Conservation (phyloP, 1,140 invertebrate genomes). For the Drosophila subobscura region DNA sequence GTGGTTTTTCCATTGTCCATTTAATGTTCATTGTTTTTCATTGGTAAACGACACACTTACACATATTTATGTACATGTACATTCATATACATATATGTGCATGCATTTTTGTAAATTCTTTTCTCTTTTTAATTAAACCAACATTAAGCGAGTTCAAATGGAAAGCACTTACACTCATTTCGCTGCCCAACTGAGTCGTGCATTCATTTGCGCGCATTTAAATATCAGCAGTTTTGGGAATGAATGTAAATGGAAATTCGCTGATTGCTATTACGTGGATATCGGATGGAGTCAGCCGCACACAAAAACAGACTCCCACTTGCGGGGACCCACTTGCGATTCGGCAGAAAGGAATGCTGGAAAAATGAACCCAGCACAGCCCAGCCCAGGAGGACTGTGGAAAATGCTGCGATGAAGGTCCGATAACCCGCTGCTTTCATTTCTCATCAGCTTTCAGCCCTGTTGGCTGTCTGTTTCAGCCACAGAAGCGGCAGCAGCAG, state of each 20-base stretch:
- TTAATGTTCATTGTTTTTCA: conserved; percentile 34
- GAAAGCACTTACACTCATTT: conserved; percentile 24
- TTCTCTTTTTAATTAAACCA: conserved; percentile 57
- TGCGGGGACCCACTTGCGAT: not conserved
- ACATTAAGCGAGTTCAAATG: conserved; percentile 27
- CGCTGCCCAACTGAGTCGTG: conserved; percentile 3
- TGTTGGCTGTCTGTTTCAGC: conserved; percentile 31
- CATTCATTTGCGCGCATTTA: conserved; percentile 30
- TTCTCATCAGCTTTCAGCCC: conserved; percentile 41
- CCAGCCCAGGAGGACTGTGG: no score
- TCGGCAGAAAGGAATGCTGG: not conserved
- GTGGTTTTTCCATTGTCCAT: conserved; percentile 48
- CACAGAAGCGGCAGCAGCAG: conserved; percentile 10
- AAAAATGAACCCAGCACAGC: conserved; percentile 7
- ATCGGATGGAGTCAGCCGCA: conserved; percentile 3
- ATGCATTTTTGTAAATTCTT: conserved; percentile 17
- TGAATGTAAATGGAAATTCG: conserved; percentile 17
- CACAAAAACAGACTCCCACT: not conserved
- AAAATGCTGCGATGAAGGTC: conserved; percentile 8
- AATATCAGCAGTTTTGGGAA: conserved; percentile 17
- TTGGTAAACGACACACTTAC: conserved; percentile 10
- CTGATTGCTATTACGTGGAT: conserved; percentile 23
- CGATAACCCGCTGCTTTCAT: conserved; percentile 32
- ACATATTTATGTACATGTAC: no score
- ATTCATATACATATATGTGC: not conserved